Base-by-base conservation (phyloP, 2,888 invertebrate species). In the Eristalis arbustorum region DNA sequence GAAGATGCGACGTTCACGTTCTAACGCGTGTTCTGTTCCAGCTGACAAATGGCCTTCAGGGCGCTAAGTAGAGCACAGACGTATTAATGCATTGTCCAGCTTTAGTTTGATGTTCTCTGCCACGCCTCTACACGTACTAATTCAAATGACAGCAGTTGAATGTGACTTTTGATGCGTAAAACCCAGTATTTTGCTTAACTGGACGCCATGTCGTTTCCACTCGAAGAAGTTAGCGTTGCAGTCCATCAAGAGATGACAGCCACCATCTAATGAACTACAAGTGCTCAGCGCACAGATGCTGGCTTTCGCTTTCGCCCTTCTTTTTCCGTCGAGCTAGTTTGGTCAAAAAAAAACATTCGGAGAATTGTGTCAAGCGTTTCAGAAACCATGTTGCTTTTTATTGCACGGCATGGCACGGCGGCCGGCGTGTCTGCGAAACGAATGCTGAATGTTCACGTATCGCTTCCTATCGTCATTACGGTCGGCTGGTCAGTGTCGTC, bases 401-500 rank as follows among this genome's bases (percentile, higher is more conserved):
- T 37, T 8, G 49, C 49, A n/a, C 2, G 49, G 8, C 49, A 49
- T 49, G 49, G 49, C 18, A 8, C 6, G 49, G 18, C 49, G 18
- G n/a, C 49, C n/a, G 49, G 49, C 49, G 18, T 49, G 49, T 49
- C 8, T 49, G 49, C 49, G 49, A 67, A 31, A 57, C 23, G n/a
- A 56, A 68, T 34, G 34, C 57, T 34, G n/a, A 56, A 68, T 34
- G 34, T 68, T 68, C 31, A 63, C 31, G 25, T 62, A 42, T 72
- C 31, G 34, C 49, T 72, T 72, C 62, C 72, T 63, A 49, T 49
- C 62, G 49, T 72, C 49, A 63, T 72, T 63, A 72, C 63, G 63
- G n/a, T 72, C 23, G 22, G 72, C 23, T 63, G 62, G 34, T 49
- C 31, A 49, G 72, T 72, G 62, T 72, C 72, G 18, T 34, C 62